Conservation (phyloP, 2,113 vertebrate genomes). For the Piliocolobus tephrosceles region DNA sequence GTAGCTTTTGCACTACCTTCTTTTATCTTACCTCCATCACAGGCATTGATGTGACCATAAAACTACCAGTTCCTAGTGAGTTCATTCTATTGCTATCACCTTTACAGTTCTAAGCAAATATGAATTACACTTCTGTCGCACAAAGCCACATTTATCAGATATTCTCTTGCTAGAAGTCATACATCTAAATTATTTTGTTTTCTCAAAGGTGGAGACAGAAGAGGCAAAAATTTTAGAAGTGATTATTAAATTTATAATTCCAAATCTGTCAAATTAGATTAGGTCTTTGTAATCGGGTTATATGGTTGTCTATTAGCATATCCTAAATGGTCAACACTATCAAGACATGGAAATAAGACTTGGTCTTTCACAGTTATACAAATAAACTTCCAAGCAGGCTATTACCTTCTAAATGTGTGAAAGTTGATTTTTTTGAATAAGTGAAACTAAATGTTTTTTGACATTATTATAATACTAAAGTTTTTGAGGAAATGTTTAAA, state of each 20-base stretch:
- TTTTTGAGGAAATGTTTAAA: background rate
- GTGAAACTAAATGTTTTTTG: conserved; percentile 7
- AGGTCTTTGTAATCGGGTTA: background rate
- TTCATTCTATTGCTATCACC: background rate
- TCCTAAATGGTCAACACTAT: background rate
- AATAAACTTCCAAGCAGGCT: background rate
- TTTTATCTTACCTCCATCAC: background rate
- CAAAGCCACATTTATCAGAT: background rate
- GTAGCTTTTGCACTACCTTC: background rate
- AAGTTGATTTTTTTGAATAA: background rate
- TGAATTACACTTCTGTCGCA: background rate
- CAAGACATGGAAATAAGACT: background rate
- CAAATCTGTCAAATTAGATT: conserved; percentile 7
- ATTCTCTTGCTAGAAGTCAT: conserved; percentile 34
- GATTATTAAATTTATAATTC: conserved; percentile 10
- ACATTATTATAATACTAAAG: background rate
- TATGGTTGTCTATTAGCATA: background rate
- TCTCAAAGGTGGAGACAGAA: background rate
- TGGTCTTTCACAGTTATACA: background rate
- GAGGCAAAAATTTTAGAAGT: background rate
- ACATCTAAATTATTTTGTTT: conserved; percentile 39
- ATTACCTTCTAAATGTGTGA: background rate
- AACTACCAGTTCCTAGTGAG: background rate
- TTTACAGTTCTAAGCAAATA: background rate
- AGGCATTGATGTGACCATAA: background rate